Base-by-base conservation (phyloP, 1,140 invertebrate genomes). In the Drosophila nasuta region DNA sequence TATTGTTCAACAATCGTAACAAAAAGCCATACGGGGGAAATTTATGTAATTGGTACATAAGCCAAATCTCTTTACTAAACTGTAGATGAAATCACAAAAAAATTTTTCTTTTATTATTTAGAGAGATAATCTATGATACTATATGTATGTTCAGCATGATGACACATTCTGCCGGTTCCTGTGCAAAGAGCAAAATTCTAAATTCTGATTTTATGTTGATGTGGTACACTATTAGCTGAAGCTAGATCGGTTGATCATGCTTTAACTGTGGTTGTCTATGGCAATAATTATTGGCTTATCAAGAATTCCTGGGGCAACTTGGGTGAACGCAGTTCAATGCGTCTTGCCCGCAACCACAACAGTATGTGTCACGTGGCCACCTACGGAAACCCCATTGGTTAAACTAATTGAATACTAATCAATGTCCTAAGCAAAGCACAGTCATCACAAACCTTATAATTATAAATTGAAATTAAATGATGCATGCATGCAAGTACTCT, bases 251-350 rank as follows among this genome's bases (percentile, higher is more conserved):
- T 70, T 4, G 51, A 75, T 97, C n/a, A 92, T 97, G 11, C 94
- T 94, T 67, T 92, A 3, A 60, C 86, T 10, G 63, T 87, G 3
- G 96, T 98, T 46, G 97, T 97, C 38, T 98, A 97, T 92, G 94
- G 93, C 5, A 1, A 5, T 10, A 93, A 94, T 63, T 96, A 95
- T 85, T 96, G 95, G 95, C 83, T 96, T 4, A 93, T 96, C 43
- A 96, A 96, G 86, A 96, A 96, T 91, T 93, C 86, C n/a, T 94
- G 93, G 93, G 93, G 93, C 4, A 64, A 35, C 5, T 96, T 95
- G 95, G 95, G 95, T 11, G 92, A 94, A 38, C 63, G 93, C 2
- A 95, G 95, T 2, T 95, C 94, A 90, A 94, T 96, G 65, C 91
- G 92, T 72, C 95, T 96, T 90, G 83, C 93, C 51, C 94, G 95